Evolutionary conservation across 2,113 vertebrate genomes (phyloP).

Genomic region (Corythaixoides concolor): DNA sequence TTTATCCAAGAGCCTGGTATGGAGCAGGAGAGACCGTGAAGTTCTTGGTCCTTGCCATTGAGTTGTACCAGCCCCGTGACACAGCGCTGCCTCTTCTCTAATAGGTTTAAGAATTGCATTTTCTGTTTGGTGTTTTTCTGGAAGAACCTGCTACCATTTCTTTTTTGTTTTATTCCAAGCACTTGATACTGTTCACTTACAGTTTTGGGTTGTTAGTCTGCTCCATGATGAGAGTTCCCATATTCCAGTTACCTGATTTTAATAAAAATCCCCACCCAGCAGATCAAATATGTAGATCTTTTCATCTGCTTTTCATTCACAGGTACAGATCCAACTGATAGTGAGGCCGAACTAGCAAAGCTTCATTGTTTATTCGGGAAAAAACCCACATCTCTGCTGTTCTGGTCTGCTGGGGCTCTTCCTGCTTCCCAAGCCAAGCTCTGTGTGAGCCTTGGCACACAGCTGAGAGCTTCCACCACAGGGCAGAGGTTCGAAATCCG

Average conservation of each 20-base stretch:
- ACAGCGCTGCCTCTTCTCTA: background rate
- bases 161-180: background rate
- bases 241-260: background rate
- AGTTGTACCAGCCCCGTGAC: background rate
- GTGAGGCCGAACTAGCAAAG: background rate
- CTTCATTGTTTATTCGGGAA: background rate
- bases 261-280: background rate
- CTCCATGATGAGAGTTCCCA: background rate
- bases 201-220: background rate
- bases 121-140: background rate
- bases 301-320: background rate
- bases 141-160: background rate
- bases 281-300: background rate
- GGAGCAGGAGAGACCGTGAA: background rate
- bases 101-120: background rate
- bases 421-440: background rate
- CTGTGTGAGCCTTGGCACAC: background rate
- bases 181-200: background rate
- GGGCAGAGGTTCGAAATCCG: background rate
- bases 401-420: background rate
- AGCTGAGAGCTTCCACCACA: background rate
- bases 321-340: background rate
- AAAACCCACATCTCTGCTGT: background rate
- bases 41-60: background rate
- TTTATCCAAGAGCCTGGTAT: background rate